These are phyloP conservation scores for Atta texana DNA, from an alignment of 1,140 invertebrate species.

Conservation along the genomic window DNA sequence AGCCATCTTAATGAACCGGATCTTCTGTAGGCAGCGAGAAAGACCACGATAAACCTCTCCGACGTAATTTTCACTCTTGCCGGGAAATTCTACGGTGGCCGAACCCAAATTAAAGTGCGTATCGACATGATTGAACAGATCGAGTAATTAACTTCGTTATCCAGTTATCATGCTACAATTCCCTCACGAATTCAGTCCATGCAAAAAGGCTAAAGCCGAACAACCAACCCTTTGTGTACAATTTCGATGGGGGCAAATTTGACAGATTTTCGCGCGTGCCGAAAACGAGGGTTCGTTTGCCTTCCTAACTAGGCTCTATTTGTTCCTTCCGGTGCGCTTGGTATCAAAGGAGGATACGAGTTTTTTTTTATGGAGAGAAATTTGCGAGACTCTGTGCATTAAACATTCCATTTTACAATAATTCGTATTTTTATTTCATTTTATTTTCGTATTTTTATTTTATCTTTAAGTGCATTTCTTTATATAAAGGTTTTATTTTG, in stretches of 20 bases:
- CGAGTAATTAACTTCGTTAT: conserved; percentile 52
- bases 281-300: conserved; percentile 44
- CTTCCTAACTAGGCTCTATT: conserved; percentile 36
- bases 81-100: background rate
- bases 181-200: conserved; percentile 22
- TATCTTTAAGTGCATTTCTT: no score
- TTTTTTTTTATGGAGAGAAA: background rate
- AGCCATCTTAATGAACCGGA: conserved; percentile 11
- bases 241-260: conserved; percentile 34
- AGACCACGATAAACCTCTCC: background rate
- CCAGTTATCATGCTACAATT: conserved; percentile 36
- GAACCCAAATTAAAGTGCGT: conserved; percentile 50
- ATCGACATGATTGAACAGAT: background rate
- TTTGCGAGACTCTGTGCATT: background rate
- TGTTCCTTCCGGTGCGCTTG: background rate
- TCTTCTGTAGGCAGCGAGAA: background rate
- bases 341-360: conserved; percentile 12
- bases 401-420: background rate
- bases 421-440: no score
- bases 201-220: background rate
- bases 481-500: background rate
- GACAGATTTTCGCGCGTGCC: conserved; percentile 28
- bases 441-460: background rate
- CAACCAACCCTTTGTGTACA: conserved; percentile 32
- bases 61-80: conserved; percentile 5